Base-by-base conservation (phyloP, 2,888 invertebrate species). In the Eupithecia pulchellata region DNA sequence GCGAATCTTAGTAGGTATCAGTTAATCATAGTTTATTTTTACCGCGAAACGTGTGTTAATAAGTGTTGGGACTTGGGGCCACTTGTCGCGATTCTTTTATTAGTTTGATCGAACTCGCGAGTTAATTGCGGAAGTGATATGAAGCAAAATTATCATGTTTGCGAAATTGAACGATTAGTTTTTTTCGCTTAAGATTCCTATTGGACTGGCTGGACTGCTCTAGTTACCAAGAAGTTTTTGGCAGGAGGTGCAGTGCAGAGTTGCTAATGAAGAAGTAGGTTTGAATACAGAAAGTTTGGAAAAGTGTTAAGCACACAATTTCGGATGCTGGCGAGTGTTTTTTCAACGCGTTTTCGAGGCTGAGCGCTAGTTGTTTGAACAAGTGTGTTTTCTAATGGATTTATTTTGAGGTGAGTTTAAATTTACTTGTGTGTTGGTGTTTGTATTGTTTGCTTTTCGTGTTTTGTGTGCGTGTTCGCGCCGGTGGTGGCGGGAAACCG, bases 301-400 rank as follows among this genome's bases (percentile, higher is more conserved):
- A 92, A 91, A 91, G 91, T 93, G 91, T 91, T 90, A 86, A 90
- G 86, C 81, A 92, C 86, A 92, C 91, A 78, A 74, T 75, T 91
- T 87, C 84, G 87, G 89, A 89, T 90, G 89, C 85, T 86, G 83
- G 86, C 90, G 87, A 91, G 91, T 93, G 92, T 93, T 94, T 93
- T 94, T 94, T 93, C 92, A 92, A 92, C 92, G 92, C 91, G 92
- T 92, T 93, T 94, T 93, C 93, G 93, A 93, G 93, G 93, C 93
- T 93, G 92, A 93, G 92, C 93, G 93, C 90, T 93, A 92, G 92
- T 91, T 94, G 93, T 94, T 94, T 94, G 93, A 93, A 94, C 94
- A 93, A 94, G 93, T 94, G 94, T 94, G 93, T 94, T 93, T 94
- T 94, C 94, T 94, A 94, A 94, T 94, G 94, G 94, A 93, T 93